These are phyloP conservation scores for Donacobius atricapilla DNA, from an alignment of 2,113 vertebrate genomes.

Conservation along the genomic window DNA sequence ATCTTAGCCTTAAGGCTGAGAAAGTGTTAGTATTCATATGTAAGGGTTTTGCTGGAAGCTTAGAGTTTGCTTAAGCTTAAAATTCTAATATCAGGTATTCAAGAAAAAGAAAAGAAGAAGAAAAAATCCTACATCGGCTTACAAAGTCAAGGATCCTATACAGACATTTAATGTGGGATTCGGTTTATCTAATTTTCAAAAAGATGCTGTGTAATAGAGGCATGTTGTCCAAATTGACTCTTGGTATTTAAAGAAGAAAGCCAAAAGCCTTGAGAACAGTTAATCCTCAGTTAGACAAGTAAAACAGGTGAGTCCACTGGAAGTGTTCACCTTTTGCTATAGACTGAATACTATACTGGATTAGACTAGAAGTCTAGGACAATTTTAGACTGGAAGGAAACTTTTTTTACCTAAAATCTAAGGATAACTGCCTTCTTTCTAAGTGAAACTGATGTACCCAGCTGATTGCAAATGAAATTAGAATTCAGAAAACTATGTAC, in stretches of 20 bases:
- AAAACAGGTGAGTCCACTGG: neutral
- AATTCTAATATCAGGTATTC: neutral
- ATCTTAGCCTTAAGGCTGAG: neutral
- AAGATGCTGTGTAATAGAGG: neutral
- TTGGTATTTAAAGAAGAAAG: neutral
- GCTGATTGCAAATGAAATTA: neutral
- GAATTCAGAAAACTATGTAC: neutral
- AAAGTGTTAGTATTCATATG: neutral
- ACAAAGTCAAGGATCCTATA: neutral
- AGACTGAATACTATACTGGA: neutral
- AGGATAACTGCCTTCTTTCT: neutral
- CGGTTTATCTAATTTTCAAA: neutral
- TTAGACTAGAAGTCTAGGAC: neutral
- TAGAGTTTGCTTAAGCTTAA: neutral
- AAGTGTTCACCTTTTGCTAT: neutral
- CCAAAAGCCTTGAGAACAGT: neutral
- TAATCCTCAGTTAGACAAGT: neutral
- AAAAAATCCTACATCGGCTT: neutral
- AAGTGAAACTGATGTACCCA: neutral
- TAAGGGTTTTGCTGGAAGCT: neutral
- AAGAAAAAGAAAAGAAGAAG: neutral
- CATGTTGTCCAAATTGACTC: neutral
- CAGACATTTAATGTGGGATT: neutral
- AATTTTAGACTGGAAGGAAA: neutral
- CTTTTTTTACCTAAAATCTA: neutral